Evolutionary conservation across 2,797 vertebrate genomes (phyloP).

Genomic region (Pitangus sulphuratus): DNA sequence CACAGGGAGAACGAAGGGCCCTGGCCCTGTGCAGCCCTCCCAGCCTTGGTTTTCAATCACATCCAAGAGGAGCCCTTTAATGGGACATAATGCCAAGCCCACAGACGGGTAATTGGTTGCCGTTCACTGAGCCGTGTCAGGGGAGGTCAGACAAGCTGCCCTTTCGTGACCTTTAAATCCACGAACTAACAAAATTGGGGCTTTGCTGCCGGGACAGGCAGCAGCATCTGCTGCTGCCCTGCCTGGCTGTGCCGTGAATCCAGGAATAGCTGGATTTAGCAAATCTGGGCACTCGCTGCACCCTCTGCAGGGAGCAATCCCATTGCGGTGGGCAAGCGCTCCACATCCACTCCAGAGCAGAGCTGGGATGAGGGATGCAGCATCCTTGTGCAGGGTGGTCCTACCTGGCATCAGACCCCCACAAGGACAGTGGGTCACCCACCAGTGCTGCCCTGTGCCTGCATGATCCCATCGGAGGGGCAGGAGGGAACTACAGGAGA

Average conservation of each 20-base stretch:
- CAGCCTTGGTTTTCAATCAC: not conserved
- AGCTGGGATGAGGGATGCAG: too few relatives aligned
- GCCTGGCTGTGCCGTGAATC: rapidly evolving
- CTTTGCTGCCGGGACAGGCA: not conserved
- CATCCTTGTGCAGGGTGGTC: not conserved
- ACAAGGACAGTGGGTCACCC: rapidly evolving
- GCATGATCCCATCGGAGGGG: rapidly evolving
- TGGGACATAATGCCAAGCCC: rapidly evolving
- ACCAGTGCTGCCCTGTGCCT: rapidly evolving
- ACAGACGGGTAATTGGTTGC: not conserved
- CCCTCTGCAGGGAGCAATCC: not conserved
- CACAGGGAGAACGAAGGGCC: rapidly evolving
- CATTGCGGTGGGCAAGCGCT: rapidly evolving
- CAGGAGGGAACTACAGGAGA: rapidly evolving
- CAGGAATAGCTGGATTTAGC: not conserved
- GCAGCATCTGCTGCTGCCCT: not conserved
- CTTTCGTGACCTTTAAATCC: conserved; percentile 16
- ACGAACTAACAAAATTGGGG: not conserved
- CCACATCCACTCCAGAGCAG: too few relatives aligned
- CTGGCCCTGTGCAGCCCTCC: rapidly evolving
- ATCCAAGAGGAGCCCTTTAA: not conserved
- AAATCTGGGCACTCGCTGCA: not conserved
- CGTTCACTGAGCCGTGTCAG: not conserved
- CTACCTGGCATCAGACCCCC: not conserved
- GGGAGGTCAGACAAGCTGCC: not conserved